These are phyloP conservation scores for Eupristina koningsbergeri DNA, from an alignment of 1,140 invertebrate species.

Conservation along the genomic window DNA sequence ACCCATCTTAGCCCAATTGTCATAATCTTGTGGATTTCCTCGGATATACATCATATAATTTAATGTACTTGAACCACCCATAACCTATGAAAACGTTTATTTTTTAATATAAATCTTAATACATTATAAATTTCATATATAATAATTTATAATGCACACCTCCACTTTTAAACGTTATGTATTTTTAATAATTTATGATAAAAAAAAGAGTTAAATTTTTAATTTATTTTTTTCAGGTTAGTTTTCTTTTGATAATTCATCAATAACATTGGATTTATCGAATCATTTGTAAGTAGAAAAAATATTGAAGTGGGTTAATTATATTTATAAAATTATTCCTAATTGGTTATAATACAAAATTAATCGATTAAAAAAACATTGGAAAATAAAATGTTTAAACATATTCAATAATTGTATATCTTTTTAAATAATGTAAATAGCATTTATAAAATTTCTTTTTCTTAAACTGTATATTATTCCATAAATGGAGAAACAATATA, in stretches of 20 bases:
- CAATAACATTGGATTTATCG: not conserved
- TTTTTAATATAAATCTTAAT: not conserved
- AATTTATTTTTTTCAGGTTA: not conserved
- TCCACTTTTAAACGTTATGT: too few relatives aligned
- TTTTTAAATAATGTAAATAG: too few relatives aligned
- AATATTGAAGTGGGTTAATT: not conserved
- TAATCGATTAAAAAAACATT: too few relatives aligned
- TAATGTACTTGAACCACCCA: conserved; percentile 78
- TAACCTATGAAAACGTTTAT: conserved; percentile 55
- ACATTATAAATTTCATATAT: not conserved
- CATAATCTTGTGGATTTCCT: conserved; percentile 78
- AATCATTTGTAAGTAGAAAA: not conserved
- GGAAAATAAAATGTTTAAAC: too few relatives aligned
- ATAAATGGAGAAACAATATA: too few relatives aligned
- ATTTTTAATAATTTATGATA: too few relatives aligned
- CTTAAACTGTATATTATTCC: too few relatives aligned
- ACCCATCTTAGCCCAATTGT: conserved; percentile 79
- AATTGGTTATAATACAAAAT: too few relatives aligned
- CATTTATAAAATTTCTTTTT: too few relatives aligned
- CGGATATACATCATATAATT: conserved; percentile 82
- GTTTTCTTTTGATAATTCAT: not conserved
- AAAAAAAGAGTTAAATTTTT: not conserved
- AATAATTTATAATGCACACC: too few relatives aligned
- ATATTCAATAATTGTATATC: too few relatives aligned
- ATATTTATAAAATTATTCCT: too few relatives aligned